Conservation (phyloP, 2,113 vertebrate species). For the Pseudorectes ferrugineus region DNA sequence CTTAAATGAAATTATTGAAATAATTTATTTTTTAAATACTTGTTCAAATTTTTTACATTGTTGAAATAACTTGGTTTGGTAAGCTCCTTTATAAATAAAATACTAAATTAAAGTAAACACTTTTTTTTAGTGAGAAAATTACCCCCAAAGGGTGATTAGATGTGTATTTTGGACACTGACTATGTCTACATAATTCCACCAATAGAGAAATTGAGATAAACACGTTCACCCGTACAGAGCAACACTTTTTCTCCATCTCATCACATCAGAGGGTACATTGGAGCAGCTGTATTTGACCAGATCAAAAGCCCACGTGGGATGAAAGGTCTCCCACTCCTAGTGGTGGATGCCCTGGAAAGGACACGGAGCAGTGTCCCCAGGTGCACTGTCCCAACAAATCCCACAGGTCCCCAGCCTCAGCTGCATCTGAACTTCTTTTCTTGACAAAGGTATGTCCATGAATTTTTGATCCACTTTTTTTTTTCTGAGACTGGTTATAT, state of each 20-base stretch:
- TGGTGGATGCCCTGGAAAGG: neutral
- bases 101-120: neutral
- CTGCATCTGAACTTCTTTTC: neutral
- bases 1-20: neutral
- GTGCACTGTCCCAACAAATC: neutral
- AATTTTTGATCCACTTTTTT: neutral
- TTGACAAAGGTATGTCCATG: neutral
- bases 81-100: neutral
- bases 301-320: neutral
- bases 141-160: neutral
- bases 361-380: neutral
- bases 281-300: neutral
- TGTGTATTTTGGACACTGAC: neutral
- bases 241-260: neutral
- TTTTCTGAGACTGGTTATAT: neutral
- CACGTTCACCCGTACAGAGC: accelerated
- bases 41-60: neutral
- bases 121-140: neutral
- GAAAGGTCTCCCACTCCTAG: neutral
- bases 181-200: neutral
- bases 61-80: neutral
- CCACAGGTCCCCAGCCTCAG: neutral
- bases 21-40: neutral
- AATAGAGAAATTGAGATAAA: neutral
- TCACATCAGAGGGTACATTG: neutral